These are phyloP conservation scores for Dicaeum eximium DNA, from an alignment of 2,113 vertebrate species.

Conservation along the genomic window DNA sequence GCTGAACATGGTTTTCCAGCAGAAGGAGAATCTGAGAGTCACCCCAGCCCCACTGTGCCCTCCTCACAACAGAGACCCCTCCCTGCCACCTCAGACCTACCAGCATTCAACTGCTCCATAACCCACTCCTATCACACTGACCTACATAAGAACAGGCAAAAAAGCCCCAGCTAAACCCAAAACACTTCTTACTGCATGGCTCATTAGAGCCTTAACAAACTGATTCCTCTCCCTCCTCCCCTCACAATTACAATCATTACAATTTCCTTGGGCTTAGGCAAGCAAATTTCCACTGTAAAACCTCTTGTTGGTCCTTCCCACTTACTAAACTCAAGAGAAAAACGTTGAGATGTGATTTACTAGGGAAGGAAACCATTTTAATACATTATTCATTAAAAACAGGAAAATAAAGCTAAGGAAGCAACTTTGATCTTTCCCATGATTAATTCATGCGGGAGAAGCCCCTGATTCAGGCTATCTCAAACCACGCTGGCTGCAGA, in stretches of 20 bases:
- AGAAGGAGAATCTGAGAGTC: background rate
- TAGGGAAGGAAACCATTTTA: background rate
- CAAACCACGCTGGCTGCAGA: background rate
- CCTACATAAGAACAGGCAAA: background rate
- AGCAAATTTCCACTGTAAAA: conserved; percentile 27
- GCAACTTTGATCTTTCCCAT: conserved; percentile 3
- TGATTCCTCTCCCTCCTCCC: background rate
- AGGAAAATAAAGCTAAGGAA: conserved; percentile 38
- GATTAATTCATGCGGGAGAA: background rate
- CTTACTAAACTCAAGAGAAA: conserved; percentile 5
- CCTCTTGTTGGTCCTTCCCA: background rate
- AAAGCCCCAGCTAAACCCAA: background rate
- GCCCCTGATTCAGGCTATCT: background rate
- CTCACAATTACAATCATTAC: background rate
- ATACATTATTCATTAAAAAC: conserved; percentile 44
- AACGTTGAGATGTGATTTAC: background rate
- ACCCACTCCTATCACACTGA: background rate
- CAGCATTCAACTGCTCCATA: background rate
- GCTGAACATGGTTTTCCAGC: background rate
- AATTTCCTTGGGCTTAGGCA: background rate
- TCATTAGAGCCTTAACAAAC: background rate
- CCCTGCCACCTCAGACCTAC: background rate
- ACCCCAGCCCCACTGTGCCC: background rate
- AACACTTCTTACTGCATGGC: background rate
- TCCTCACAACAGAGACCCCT: background rate